These are phyloP conservation scores for Psettodes erumei DNA, from an alignment of 2,113 vertebrate genomes.

Conservation along the genomic window DNA sequence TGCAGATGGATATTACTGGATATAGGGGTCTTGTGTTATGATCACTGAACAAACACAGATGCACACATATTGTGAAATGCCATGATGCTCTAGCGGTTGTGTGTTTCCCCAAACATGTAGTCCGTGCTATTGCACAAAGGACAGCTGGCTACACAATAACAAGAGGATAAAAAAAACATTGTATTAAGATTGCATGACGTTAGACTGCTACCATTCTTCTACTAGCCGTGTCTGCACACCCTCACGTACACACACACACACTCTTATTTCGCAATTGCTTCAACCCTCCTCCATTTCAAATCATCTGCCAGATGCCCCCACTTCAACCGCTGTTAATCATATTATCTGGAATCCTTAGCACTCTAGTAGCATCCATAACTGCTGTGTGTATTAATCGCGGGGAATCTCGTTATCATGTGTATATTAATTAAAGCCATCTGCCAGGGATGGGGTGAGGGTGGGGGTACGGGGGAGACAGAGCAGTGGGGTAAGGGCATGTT, in stretches of 20 bases:
- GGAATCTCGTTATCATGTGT: conserved; percentile 84
- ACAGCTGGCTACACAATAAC: conserved; percentile 70
- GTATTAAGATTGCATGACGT: conserved; percentile 30
- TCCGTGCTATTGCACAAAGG: conserved; percentile 24
- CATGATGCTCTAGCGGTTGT: conserved; percentile 11
- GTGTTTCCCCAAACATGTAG: conserved; percentile 2
- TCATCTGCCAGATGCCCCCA: conserved; percentile 76
- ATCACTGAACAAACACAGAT: conserved; percentile 12
- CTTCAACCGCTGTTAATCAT: conserved; percentile 79
- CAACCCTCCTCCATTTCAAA: conserved; percentile 64
- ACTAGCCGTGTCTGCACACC: conserved; percentile 14
- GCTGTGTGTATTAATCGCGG: conserved; percentile 81
- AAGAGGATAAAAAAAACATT: conserved; percentile 62
- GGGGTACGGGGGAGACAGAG: conserved; percentile 34
- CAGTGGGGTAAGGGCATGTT: conserved; percentile 17
- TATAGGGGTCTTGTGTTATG: background rate
- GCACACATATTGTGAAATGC: conserved; percentile 22
- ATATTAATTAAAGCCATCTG: conserved; percentile 85
- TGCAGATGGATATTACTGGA: background rate
- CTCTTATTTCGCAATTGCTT: conserved; percentile 40
- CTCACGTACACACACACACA: conserved; percentile 34
- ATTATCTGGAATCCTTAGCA: conserved; percentile 81
- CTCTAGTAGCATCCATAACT: conserved; percentile 86
- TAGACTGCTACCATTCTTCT: conserved; percentile 45
- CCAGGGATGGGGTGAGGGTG: conserved; percentile 58